Percentiles rank a stretch among this genome's conserved stretches.
Conservation (phyloP, 2,113 vertebrate species). For the Peromyscus maniculatus region DNA sequence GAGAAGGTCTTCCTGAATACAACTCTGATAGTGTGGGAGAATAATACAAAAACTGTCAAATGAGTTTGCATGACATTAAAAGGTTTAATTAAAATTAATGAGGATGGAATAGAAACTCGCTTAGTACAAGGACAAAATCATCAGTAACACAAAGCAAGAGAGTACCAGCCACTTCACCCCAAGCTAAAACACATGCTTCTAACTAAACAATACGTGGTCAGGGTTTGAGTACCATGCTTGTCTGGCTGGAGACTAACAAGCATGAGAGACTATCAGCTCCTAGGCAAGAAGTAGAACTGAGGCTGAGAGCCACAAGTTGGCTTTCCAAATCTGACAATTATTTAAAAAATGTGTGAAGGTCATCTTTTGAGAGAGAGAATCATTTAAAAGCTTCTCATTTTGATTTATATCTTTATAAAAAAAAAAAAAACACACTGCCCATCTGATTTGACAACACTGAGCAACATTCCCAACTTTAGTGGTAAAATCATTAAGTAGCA, state of each 20-base stretch:
- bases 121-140: not conserved
- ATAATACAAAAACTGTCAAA: not conserved
- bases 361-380: not conserved
- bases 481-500: not conserved
- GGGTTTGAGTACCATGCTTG: not conserved
- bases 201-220: not conserved
- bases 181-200: not conserved
- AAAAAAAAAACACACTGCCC: not conserved
- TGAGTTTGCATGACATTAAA: not conserved
- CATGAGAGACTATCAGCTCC: not conserved
- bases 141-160: not conserved
- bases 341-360: not conserved
- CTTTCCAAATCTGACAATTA: not conserved
- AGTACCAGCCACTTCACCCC: not conserved
- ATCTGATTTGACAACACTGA: not conserved
- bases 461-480: not conserved
- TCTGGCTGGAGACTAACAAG: not conserved
- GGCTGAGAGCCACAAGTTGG: not conserved
- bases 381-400: not conserved
- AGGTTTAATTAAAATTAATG: not conserved
- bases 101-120: not conserved
- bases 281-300: too few species aligned
- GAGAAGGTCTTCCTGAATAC: not conserved
- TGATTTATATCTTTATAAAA: not conserved
- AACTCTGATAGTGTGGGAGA: not conserved